Percentiles rank a stretch among this genome's conserved stretches.
Conservation (phyloP, 1,140 invertebrate genomes). For the Eufriesea mexicana region DNA sequence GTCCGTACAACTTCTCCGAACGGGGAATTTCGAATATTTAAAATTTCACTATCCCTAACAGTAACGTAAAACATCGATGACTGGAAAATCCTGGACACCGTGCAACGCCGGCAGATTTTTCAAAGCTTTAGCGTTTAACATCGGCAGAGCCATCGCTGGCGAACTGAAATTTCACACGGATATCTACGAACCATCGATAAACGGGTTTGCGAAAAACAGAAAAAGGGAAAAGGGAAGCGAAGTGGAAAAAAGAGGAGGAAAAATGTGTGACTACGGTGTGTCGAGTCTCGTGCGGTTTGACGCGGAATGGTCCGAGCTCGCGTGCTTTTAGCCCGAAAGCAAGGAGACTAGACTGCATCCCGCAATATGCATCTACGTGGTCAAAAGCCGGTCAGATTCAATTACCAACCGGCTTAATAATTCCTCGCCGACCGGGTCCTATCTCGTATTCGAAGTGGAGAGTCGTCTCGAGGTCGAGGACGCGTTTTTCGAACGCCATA, state of each 20-base stretch:
- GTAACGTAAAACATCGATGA: background rate
- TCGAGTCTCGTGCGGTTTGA: conserved; percentile 6
- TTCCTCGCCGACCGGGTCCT: conserved; percentile 66
- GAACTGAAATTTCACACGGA: background rate
- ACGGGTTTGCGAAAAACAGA: background rate
- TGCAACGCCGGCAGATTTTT: background rate
- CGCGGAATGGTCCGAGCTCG: background rate
- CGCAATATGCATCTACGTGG: conserved; percentile 63
- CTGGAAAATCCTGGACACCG: background rate
- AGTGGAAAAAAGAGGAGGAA: background rate
- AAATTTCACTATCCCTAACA: no score
- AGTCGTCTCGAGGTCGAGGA: conserved; percentile 55
- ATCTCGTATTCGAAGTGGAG: conserved; percentile 52
- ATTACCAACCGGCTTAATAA: conserved; percentile 74
- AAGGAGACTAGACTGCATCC: conserved; percentile 7
- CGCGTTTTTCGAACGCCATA: conserved; percentile 59
- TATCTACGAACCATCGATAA: conserved; percentile 7
- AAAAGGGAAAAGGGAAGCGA: background rate
- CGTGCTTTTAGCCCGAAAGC: background rate
- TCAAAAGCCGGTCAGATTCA: conserved; percentile 72
- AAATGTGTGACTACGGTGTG: background rate
- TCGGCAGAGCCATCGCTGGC: background rate
- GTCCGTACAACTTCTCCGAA: background rate
- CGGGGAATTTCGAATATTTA: no score
- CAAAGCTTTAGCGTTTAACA: background rate